A percentile compares a stretch with the other conserved stretches of the same genome.
phyloP scores from a whole-genome alignment of 2,113 vertebrate genomes.

The Apteryx mantelli region DNA sequence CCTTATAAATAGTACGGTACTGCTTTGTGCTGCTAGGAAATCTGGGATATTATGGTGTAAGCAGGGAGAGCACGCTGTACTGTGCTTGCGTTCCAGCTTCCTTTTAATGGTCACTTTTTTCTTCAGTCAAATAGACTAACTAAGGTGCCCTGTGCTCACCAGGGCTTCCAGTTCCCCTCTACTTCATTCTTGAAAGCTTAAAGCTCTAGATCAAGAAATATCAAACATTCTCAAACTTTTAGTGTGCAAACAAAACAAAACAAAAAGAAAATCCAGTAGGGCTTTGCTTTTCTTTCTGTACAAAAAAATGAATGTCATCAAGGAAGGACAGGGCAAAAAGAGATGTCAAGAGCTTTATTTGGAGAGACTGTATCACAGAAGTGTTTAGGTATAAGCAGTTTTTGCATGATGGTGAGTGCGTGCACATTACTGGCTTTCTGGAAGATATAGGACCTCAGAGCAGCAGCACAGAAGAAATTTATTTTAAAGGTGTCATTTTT shows the following conservation, averaged over 20 bases:
- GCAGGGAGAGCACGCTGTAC: neutral
- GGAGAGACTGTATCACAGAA: neutral
- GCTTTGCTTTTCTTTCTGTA: neutral
- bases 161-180: neutral
- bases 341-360: neutral
- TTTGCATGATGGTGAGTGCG: neutral
- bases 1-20: conserved; percentile 36
- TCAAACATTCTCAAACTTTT: neutral
- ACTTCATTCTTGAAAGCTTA: neutral
- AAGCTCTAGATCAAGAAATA: neutral
- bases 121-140: neutral
- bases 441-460: neutral
- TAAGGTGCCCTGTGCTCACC: neutral
- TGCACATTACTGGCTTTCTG: neutral
- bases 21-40: conserved; percentile 39
- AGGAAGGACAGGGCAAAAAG: neutral
- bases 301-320: rapidly evolving
- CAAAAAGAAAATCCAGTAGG: neutral
- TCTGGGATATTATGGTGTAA: neutral
- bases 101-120: neutral
- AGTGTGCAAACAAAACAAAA: neutral
- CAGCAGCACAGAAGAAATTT: neutral
- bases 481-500: neutral
- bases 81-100: neutral
- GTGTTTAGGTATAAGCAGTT: neutral